Base-by-base conservation (phyloP, 2,888 invertebrate species). In the Tetropium fuscum region DNA sequence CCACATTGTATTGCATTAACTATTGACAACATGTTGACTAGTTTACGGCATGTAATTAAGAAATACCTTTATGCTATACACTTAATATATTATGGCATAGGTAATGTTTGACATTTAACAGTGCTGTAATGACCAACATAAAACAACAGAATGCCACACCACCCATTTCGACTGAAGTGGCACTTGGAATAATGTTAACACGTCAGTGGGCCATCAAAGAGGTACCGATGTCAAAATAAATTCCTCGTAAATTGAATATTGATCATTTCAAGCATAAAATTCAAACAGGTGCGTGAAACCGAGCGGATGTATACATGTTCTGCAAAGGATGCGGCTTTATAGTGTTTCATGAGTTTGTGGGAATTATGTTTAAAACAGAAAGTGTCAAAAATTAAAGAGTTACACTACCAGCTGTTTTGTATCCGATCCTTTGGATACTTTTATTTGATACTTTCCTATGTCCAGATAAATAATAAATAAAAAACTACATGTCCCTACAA, bases 181-280 rank as follows among this genome's bases (percentile, higher is more conserved):
- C 49, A 38, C 38, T 49, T 49, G 38, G 25, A 38, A 49, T 13
- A 38, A 49, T 38, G 49, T 49, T 49, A 49, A 49, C 49, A 36
- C 38, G 38, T 49, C 49, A 38, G 36, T 38, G 49, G 27, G 22
- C 38, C 38, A 22, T 49, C 15, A 38, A 38, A 49, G 38, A 25
- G 16, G 38, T 3, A 10, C 49, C 49, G 49, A 49, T 25, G 36
- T 49, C 49, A 49, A 49, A 49, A 49, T 38, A 49, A 22, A 5
- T 7, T 25, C 38, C 8, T 38, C 36, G 38, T 49, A 49, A 49
- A 49, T 49, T 38, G 38, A 22, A 38, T 49, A 49, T 22, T 38
- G 18, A 20, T 38, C 30, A 38, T 15, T 49, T 25, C 25, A 22
- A 38, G n/a, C 16, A 49, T 36, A 22, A 25, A 11, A 49, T 4